These are phyloP conservation scores for Megaceryle alcyon DNA, from an alignment of 2,797 vertebrate genomes.

Conservation along the genomic window DNA sequence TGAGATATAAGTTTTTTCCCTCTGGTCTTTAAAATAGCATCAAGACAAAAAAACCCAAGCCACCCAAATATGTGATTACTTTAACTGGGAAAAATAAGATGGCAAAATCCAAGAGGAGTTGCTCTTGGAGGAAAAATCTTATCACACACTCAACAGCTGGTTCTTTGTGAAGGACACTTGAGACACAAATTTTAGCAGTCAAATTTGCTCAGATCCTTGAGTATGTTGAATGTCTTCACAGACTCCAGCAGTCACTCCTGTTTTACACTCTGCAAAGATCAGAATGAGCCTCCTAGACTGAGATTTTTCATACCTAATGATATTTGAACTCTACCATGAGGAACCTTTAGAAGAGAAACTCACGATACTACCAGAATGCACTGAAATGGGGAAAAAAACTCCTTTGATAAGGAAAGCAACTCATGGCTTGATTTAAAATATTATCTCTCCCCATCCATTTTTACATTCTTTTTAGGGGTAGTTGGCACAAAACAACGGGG, in stretches of 20 bases:
- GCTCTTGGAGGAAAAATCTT: neutral
- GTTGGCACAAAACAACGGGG: neutral
- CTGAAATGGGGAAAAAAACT: neutral
- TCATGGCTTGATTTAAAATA: neutral
- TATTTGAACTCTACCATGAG: neutral
- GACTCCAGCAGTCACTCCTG: neutral
- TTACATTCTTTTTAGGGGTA: neutral
- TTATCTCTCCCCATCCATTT: neutral
- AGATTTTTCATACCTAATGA: neutral
- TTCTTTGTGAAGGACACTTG: neutral
- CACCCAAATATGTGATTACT: rapidly evolving
- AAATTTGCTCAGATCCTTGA: neutral
- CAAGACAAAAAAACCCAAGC: neutral
- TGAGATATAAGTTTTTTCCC: neutral
- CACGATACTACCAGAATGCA: neutral
- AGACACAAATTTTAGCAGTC: neutral
- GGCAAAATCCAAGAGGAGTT: neutral
- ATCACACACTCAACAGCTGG: neutral
- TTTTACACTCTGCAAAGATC: neutral
- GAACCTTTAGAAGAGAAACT: neutral
- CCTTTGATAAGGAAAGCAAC: neutral
- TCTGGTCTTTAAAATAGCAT: neutral
- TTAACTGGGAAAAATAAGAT: neutral
- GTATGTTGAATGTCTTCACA: neutral
- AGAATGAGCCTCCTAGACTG: neutral